phyloP scores from a whole-genome alignment of 2,113 vertebrate species.

The Peromyscus californicus region DNA sequence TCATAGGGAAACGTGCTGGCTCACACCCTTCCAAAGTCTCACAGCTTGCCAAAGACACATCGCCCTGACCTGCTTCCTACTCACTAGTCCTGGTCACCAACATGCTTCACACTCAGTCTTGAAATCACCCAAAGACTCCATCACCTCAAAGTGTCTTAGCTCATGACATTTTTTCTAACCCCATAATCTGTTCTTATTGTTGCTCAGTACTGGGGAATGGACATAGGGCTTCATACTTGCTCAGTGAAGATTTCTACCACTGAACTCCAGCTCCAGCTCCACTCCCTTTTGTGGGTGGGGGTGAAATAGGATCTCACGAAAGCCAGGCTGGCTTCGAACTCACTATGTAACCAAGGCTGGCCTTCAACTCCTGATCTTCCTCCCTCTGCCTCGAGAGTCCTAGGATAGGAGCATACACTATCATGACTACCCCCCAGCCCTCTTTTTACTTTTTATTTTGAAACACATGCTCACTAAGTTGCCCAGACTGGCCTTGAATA shows the following conservation, averaged over 20 bases:
- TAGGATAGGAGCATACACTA: neutral
- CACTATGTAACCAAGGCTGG: neutral
- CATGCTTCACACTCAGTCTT: neutral
- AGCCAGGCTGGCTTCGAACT: neutral
- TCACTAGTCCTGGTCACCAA: no score
- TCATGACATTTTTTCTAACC: neutral
- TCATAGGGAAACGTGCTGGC: neutral
- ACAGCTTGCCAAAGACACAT: neutral
- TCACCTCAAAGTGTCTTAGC: neutral
- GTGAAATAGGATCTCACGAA: neutral
- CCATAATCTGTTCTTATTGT: neutral
- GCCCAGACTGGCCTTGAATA: neutral
- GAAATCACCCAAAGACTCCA: neutral
- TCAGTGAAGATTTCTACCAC: neutral
- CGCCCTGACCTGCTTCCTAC: neutral
- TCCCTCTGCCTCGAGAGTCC: neutral
- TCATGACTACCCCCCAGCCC: no score
- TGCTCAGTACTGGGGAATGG: neutral
- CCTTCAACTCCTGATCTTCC: neutral
- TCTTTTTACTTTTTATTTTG: neutral
- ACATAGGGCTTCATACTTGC: neutral
- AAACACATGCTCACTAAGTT: neutral
- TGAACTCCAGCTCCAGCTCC: neutral
- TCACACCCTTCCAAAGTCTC: neutral
- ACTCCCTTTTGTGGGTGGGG: neutral